Percentiles rank a stretch among this genome's conserved stretches.
Evolutionary conservation across 2,113 vertebrate genomes (phyloP).

Genomic region (Zosterops japonicus): DNA sequence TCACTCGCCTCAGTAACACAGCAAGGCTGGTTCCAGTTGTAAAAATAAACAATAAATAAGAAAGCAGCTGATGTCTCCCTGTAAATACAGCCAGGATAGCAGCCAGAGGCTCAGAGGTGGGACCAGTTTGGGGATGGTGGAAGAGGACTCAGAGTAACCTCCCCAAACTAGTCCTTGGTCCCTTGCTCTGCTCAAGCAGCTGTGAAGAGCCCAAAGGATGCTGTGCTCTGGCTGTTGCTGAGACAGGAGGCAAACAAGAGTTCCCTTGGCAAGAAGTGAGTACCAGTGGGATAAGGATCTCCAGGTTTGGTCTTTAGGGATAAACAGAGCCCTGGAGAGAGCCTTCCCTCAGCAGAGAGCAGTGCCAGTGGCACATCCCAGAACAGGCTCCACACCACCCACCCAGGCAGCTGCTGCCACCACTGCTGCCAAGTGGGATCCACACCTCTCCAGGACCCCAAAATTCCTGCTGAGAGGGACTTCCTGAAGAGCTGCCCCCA

Average conservation of each 20-base stretch:
- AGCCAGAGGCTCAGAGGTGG: constrained; percentile 20
- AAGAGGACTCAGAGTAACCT: background rate
- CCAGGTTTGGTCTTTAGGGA: background rate
- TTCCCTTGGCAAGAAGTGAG: background rate
- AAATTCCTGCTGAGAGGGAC: background rate
- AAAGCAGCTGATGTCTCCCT: constrained; percentile 18
- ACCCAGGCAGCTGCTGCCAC: background rate
- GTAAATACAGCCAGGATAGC: background rate
- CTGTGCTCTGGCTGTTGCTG: background rate
- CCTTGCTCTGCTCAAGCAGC: background rate
- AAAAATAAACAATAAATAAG: constrained; percentile 75
- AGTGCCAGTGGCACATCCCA: background rate
- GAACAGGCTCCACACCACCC: background rate
- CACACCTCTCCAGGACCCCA: background rate
- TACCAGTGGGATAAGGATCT: background rate
- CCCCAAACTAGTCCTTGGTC: background rate
- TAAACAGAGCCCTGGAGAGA: background rate
- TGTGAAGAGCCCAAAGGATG: fast-evolving
- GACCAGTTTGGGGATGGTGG: background rate
- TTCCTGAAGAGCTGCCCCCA: background rate
- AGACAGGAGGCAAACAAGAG: background rate
- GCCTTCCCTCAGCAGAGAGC: background rate
- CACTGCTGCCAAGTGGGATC: fast-evolving
- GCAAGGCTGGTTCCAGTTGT: constrained; percentile 62
- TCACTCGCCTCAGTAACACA: background rate